Percentiles rank a stretch among this genome's conserved stretches.
These are phyloP conservation scores for Calcarius lapponicus DNA, from an alignment of 2,797 vertebrate species.

Conservation along the genomic window DNA sequence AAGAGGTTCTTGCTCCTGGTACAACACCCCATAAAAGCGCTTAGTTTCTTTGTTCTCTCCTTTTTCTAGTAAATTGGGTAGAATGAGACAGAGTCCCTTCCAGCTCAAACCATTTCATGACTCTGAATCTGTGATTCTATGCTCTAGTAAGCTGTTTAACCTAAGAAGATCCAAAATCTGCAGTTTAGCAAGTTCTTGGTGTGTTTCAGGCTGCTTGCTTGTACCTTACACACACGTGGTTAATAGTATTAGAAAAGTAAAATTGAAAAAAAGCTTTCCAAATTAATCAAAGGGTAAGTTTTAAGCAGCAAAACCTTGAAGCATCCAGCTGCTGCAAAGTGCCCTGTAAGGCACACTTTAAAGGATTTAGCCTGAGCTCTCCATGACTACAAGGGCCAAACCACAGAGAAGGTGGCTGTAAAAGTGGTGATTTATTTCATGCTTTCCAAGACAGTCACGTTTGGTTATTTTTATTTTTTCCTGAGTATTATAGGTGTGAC, in stretches of 20 bases:
- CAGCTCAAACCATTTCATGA: background rate
- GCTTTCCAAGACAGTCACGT: background rate
- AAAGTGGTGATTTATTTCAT: background rate
- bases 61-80: too few species aligned
- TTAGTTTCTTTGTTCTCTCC: too few species aligned
- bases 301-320: background rate
- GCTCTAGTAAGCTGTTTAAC: background rate
- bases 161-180: background rate
- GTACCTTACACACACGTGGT: background rate
- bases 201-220: background rate
- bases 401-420: background rate
- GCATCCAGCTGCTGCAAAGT: background rate
- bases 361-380: background rate
- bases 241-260: background rate
- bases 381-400: background rate
- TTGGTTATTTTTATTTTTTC: background rate
- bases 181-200: background rate
- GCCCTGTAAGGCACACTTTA: background rate
- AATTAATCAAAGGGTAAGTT: background rate
- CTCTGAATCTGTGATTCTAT: background rate
- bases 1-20: too few species aligned
- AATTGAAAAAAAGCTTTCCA: background rate
- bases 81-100: background rate
- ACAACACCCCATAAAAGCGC: too few species aligned
- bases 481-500: accelerated